Conservation (phyloP, 2,888 invertebrate species). For the Eupithecia insigniata region DNA sequence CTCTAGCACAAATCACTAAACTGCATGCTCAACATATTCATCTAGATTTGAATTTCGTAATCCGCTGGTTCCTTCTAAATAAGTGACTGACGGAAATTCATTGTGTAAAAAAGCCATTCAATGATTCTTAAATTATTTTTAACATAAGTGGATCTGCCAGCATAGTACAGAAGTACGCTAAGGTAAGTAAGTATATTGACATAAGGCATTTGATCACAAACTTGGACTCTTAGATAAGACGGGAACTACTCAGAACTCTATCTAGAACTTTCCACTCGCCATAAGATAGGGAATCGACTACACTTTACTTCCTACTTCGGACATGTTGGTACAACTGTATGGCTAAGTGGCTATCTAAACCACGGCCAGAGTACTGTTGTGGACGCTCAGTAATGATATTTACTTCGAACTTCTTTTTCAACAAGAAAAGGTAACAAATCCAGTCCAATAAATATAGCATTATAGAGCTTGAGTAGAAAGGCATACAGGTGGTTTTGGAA, state of each 20-base stretch:
- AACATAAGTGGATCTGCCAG: background rate
- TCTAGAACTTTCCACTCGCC: slow-evolving; percentile 15
- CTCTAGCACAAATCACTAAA: background rate
- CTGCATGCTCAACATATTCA: slow-evolving; percentile 17
- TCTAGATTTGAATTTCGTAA: slow-evolving; percentile 36
- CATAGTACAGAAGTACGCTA: background rate
- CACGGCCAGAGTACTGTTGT: slow-evolving; percentile 65
- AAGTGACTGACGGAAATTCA: slow-evolving; percentile 6
- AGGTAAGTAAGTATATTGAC: background rate
- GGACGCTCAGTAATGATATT: slow-evolving; percentile 76
- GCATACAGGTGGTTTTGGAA: slow-evolving; percentile 37
- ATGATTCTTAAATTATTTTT: background rate
- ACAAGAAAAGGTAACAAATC: slow-evolving; percentile 50
- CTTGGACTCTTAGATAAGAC: background rate
- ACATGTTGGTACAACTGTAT: slow-evolving; percentile 49
- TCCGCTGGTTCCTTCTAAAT: slow-evolving; percentile 27
- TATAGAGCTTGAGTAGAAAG: slow-evolving; percentile 7
- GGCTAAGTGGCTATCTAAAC: slow-evolving; percentile 69
- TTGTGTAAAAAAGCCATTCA: background rate
- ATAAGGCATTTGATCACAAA: background rate
- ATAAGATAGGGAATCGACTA: slow-evolving; percentile 18
- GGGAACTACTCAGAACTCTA: slow-evolving; percentile 1
- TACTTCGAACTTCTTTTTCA: slow-evolving; percentile 56
- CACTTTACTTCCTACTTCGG: slow-evolving; percentile 20
- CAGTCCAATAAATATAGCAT: slow-evolving; percentile 13